These are phyloP conservation scores for Proteles cristata DNA, from an alignment of 2,113 vertebrate genomes.

Conservation along the genomic window DNA sequence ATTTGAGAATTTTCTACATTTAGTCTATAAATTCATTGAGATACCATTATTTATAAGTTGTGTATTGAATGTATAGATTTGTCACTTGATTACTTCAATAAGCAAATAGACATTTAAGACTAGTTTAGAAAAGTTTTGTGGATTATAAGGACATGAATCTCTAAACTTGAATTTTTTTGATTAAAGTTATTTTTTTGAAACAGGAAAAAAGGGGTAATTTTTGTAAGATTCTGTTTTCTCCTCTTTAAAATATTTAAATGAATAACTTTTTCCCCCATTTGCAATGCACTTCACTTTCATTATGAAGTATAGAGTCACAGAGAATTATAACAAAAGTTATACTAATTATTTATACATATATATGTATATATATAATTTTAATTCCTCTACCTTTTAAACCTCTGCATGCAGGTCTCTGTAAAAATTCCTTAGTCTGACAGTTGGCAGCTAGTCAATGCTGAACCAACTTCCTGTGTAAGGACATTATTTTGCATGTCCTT, in stretches of 20 bases:
- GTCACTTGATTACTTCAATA: background rate
- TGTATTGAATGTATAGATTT: background rate
- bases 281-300: conserved; percentile 39
- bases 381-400: conserved; percentile 55
- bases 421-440: conserved; percentile 63
- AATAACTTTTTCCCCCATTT: conserved; percentile 21
- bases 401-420: conserved; percentile 26
- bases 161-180: conserved; percentile 50
- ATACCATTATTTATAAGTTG: background rate
- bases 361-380: conserved; percentile 52
- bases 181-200: conserved; percentile 20
- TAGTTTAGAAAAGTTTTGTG: conserved; percentile 30
- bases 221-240: conserved; percentile 42
- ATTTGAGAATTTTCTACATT: background rate
- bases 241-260: conserved; percentile 18
- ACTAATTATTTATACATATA: conserved; percentile 48
- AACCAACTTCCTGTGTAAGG: conserved; percentile 62
- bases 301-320: conserved; percentile 25
- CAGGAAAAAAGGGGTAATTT: background rate
- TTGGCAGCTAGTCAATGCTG: conserved; percentile 65
- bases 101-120: background rate
- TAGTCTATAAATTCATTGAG: conserved; percentile 33
- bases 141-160: background rate
- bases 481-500: conserved; percentile 73
- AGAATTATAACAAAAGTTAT: conserved; percentile 44